These are phyloP conservation scores for Phengaris alcon DNA, from an alignment of 2,888 invertebrate genomes.

Conservation along the genomic window DNA sequence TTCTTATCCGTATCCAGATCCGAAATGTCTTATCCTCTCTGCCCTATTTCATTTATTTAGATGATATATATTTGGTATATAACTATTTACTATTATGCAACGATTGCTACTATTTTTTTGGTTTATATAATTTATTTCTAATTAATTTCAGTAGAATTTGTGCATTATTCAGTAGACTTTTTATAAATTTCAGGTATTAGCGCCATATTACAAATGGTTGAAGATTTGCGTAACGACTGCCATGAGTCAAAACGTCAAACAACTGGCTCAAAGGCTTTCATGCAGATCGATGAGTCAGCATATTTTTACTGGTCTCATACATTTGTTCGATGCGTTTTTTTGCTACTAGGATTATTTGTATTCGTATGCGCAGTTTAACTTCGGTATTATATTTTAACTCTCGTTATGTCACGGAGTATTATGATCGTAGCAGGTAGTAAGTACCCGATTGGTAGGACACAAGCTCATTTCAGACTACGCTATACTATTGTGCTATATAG, in stretches of 20 bases:
- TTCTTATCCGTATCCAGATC: too few species aligned
- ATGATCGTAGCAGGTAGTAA: too few species aligned
- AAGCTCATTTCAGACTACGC: too few species aligned
- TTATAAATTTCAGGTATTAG: conserved; percentile 22
- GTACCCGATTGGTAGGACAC: too few species aligned
- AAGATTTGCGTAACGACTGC: conserved; percentile 48
- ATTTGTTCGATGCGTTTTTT: conserved; percentile 28
- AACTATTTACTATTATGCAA: too few species aligned
- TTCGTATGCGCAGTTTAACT: background rate
- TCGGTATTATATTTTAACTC: too few species aligned
- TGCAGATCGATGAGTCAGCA: conserved; percentile 38
- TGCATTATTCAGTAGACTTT: background rate
- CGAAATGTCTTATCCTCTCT: too few species aligned
- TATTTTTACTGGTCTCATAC: conserved; percentile 37
- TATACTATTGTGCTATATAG: too few species aligned
- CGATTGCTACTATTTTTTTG: too few species aligned
- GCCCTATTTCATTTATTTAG: too few species aligned
- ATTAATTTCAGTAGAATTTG: background rate
- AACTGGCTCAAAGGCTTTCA: conserved; percentile 37
- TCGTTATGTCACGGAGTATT: too few species aligned
- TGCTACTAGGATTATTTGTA: background rate
- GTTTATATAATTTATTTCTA: background rate
- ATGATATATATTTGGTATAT: too few species aligned
- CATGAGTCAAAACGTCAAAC: conserved; percentile 51
- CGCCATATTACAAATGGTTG: conserved; percentile 51